phyloP scores from a whole-genome alignment of 2,797 vertebrate species.

The Scolopax bukidnonensis region DNA sequence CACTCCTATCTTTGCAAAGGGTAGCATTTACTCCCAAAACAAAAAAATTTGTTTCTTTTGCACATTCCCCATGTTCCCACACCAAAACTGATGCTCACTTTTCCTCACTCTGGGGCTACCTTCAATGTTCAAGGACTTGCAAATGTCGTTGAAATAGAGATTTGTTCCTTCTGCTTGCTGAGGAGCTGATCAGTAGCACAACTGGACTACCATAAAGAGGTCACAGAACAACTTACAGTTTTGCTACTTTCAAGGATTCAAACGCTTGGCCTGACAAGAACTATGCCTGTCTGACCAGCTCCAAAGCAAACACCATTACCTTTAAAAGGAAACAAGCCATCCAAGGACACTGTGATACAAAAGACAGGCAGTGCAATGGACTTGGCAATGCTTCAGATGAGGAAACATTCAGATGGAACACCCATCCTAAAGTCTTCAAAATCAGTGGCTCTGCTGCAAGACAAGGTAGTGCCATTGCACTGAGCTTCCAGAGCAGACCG shows the following conservation, averaged over 20 bases:
- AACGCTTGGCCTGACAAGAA: background rate
- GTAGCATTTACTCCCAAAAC: background rate
- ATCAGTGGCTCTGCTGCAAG: background rate
- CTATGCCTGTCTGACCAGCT: background rate
- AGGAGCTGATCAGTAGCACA: background rate
- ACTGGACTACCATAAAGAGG: background rate
- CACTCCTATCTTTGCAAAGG: background rate
- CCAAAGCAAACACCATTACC: background rate
- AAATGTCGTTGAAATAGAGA: background rate
- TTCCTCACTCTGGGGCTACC: background rate
- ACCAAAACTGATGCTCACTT: background rate
- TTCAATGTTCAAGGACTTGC: background rate
- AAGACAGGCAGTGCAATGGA: background rate
- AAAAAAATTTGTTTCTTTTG: background rate
- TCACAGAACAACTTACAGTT: background rate
- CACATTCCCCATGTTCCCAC: rapidly evolving
- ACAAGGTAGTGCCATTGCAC: background rate
- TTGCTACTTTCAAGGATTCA: background rate
- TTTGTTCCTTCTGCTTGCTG: background rate
- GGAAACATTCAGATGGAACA: background rate
- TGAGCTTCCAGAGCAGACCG: background rate
- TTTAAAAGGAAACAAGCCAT: background rate
- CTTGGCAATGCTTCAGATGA: background rate
- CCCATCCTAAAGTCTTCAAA: background rate
- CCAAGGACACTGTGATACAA: rapidly evolving